These are phyloP conservation scores for Herminia tarsipennalis DNA, from an alignment of 2,888 invertebrate genomes.

Conservation along the genomic window DNA sequence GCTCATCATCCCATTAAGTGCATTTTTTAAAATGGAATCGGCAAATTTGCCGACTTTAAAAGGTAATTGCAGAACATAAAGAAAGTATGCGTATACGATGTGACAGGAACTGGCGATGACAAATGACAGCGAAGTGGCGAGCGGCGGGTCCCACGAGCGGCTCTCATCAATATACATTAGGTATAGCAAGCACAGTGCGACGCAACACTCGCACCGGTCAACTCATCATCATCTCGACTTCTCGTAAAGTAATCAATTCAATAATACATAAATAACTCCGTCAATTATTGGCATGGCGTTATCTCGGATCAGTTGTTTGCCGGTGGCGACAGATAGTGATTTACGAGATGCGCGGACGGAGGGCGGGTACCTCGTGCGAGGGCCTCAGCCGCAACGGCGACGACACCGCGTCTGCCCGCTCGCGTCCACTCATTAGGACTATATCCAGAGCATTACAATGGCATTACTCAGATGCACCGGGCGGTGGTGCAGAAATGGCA, in stretches of 20 bases:
- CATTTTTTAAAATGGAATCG: slow-evolving; percentile 63
- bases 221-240: slow-evolving; percentile 40
- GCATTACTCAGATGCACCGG: slow-evolving; percentile 85
- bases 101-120: slow-evolving; percentile 79
- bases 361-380: slow-evolving; percentile 22
- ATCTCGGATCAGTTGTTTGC: slow-evolving; percentile 40
- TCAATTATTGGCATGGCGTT: slow-evolving; percentile 47
- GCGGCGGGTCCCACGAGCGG: slow-evolving; percentile 69
- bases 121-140: slow-evolving; percentile 67
- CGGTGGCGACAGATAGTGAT: slow-evolving; percentile 43
- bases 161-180: slow-evolving; percentile 73
- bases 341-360: slow-evolving; percentile 32
- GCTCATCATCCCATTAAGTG: slow-evolving; percentile 60
- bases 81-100: slow-evolving; percentile 72
- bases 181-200: slow-evolving; percentile 45
- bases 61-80: slow-evolving; percentile 78
- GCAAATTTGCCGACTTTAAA: slow-evolving; percentile 72
- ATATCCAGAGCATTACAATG: slow-evolving; percentile 84
- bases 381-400: slow-evolving; percentile 52
- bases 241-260: slow-evolving; percentile 42
- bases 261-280: slow-evolving; percentile 44
- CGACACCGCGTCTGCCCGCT: slow-evolving; percentile 75
- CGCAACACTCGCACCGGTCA: slow-evolving; percentile 33
- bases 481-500: slow-evolving; percentile 84
- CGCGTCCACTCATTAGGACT: slow-evolving; percentile 69